phyloP scores from a whole-genome alignment of 2,888 invertebrate genomes.

The Gastracanthus pulcherrimus region DNA sequence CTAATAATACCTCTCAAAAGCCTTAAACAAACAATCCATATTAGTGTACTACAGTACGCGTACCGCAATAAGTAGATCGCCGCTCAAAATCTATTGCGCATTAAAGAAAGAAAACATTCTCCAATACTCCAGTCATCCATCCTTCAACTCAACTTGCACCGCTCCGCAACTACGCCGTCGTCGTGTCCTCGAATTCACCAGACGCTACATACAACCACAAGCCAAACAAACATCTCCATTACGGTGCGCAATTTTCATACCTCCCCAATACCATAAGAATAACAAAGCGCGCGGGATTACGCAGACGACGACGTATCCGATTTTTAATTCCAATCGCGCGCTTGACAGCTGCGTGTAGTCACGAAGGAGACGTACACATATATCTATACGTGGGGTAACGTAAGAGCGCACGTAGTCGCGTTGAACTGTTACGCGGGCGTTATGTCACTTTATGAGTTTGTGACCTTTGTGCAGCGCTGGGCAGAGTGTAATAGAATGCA shows the following conservation, averaged over 20 bases:
- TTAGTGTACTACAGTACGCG: no score
- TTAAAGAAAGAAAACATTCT: no score
- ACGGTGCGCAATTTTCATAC: background rate
- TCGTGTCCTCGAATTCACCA: no score
- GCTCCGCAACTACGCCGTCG: no score
- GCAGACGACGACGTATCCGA: background rate
- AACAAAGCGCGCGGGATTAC: background rate
- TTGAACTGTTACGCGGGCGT: background rate
- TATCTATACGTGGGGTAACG: conserved; percentile 1
- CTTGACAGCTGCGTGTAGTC: background rate
- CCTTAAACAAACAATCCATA: no score
- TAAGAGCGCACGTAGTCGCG: background rate
- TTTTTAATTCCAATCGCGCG: conserved; percentile 30
- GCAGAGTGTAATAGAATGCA: background rate
- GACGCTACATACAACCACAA: no score
- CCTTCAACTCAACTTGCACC: no score
- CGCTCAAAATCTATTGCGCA: no score
- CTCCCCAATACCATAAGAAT: background rate
- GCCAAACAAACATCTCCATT: background rate
- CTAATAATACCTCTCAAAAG: background rate
- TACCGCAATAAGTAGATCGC: no score
- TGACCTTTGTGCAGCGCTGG: background rate
- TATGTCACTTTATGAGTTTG: background rate
- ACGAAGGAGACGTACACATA: background rate
- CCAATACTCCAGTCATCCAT: no score